Base-by-base conservation (phyloP, 2,888 invertebrate genomes). In the Ophion slaviceki region DNA sequence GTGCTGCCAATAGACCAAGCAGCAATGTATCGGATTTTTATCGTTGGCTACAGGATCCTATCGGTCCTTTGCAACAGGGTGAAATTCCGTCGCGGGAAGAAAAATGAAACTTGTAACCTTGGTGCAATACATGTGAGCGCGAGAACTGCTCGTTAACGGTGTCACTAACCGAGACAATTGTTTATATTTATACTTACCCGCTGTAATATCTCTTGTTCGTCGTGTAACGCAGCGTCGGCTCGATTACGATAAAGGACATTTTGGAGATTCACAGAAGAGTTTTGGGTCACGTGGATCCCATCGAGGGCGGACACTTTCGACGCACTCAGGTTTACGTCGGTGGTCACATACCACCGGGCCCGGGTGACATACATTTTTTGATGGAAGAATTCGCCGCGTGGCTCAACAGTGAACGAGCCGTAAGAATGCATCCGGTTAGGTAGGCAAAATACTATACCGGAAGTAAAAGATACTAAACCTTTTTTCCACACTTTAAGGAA, bases 311-410 rank as follows among this genome's bases (percentile, higher is more conserved):
- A 0, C 96, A 96, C 80, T 97, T 99, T 91, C 95, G 99, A 62
- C 96, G 96, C 83, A 97, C 97, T 4, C 98, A 98, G 92, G 99
- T 99, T 8, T 99, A 97, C 94, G 98, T 99, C 0, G 98, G 99
- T 1, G 97, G 97, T n/a, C 99, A 99, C 93, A 96, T 97, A 75
- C 99, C 99, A 0, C 99, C 99, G 0, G 96, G 97, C 0, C 98
- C 99, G 0, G 96, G 96, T 0, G 96, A 98, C 88, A 96, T 99
- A 79, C 96, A 96, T 11, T 95, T 95, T 66, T 95, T 99, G 24
- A 98, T 99, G 98, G 95, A 96, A 24, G 97, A 97, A 88, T 98
- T 99, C 92, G 95, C 98, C n/a, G 96, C 96, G 24, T 99, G 99
- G 99, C 94, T 99, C 10, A 98, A 98, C 94, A 98, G 98, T 0